Percentiles rank a stretch among this genome's conserved stretches.
Evolutionary conservation across 1,140 invertebrate species (phyloP).

Genomic region (Dinothrombium tinctorium): DNA sequence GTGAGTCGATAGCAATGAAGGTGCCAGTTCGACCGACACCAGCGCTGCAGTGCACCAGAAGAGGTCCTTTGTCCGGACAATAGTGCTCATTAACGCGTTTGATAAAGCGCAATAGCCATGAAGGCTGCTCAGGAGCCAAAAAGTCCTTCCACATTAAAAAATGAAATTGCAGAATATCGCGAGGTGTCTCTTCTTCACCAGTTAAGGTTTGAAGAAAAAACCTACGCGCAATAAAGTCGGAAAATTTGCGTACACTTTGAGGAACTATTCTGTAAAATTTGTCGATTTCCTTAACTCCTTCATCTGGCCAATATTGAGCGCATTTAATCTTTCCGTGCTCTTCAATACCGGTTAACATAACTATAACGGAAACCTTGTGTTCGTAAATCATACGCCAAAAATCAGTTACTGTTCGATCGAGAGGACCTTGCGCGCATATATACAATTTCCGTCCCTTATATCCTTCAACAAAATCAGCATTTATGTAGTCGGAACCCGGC

Average conservation of each 20-base stretch:
- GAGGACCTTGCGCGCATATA: conserved; percentile 73
- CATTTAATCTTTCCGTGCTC: conserved; percentile 65
- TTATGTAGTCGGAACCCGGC: conserved; percentile 54
- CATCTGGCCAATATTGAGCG: conserved; percentile 77
- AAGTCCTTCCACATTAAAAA: conserved; percentile 88
- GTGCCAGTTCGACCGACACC: conserved; percentile 89
- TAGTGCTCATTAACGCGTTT: conserved; percentile 68
- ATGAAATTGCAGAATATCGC: conserved; percentile 69
- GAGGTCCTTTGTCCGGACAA: conserved; percentile 49
- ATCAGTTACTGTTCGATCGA: conserved; percentile 72
- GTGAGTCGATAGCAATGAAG: conserved; percentile 79
- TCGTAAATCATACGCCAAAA: conserved; percentile 98
- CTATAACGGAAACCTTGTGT: conserved; percentile 53
- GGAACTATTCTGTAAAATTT: conserved; percentile 12
- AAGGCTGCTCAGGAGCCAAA: conserved; percentile 69
- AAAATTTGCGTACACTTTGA: conserved; percentile 15
- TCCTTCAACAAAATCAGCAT: conserved; percentile 66
- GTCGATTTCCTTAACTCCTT: conserved; percentile 14
- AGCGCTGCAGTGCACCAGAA: conserved; percentile 77
- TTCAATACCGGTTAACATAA: conserved; percentile 82
- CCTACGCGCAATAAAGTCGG: conserved; percentile 15
- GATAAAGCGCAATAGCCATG: conserved; percentile 67
- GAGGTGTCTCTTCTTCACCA: conserved; percentile 25
- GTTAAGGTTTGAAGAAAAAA: conserved; percentile 9
- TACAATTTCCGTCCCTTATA: conserved; percentile 81